Evolutionary conservation across 2,797 vertebrate genomes (phyloP).

Genomic region (Pteropus rufus): DNA sequence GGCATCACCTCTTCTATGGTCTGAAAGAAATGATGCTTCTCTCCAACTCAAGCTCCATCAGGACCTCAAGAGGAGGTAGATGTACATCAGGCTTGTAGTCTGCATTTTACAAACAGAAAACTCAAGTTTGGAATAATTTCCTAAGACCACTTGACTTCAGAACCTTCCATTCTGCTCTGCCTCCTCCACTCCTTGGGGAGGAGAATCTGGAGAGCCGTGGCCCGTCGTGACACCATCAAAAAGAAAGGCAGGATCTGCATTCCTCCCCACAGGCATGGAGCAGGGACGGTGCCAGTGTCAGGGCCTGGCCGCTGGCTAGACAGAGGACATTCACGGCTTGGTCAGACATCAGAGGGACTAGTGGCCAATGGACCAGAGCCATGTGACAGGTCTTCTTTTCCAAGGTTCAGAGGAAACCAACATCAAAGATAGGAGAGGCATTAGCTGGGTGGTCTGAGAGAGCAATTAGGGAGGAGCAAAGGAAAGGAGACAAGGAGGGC

Average conservation of each 20-base stretch:
- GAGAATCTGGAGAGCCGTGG: background rate
- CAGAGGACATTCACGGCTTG: constrained; percentile 48
- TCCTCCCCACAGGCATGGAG: background rate
- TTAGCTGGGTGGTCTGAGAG: constrained; percentile 69
- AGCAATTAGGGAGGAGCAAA: background rate
- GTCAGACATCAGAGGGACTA: constrained; percentile 65
- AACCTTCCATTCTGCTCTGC: background rate
- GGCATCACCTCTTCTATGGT: background rate
- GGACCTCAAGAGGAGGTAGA: background rate
- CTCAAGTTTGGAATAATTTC: background rate
- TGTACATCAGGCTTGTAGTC: background rate
- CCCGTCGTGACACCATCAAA: background rate
- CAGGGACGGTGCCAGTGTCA: background rate
- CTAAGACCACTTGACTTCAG: background rate
- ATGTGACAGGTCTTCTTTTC: constrained; percentile 13
- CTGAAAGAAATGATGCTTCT: background rate
- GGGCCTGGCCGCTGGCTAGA: background rate
- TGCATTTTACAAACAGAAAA: background rate
- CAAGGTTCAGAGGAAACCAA: constrained; percentile 41
- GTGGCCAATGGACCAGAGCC: background rate
- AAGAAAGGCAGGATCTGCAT: background rate
- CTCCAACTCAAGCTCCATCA: background rate
- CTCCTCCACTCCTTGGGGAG: background rate
- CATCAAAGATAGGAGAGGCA: constrained; percentile 55
- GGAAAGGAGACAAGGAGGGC: background rate